These are phyloP conservation scores for Miichthys miiuy DNA, from an alignment of 2,797 vertebrate species.

Conservation along the genomic window DNA sequence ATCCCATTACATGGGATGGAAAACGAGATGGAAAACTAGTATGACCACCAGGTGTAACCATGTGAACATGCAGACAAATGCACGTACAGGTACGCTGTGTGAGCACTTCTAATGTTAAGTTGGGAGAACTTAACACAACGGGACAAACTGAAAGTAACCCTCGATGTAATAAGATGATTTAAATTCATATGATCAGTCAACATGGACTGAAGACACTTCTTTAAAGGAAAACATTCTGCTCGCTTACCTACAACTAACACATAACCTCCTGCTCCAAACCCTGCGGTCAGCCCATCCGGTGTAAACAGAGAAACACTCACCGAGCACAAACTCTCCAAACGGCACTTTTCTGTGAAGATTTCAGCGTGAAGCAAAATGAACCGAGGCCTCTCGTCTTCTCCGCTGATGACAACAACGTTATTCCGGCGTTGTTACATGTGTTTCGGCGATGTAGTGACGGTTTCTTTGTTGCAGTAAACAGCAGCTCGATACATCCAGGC, in stretches of 20 bases:
- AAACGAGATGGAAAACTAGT: neutral
- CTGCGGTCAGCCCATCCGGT: slow-evolving; percentile 35
- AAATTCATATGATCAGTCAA: neutral
- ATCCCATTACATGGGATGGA: neutral
- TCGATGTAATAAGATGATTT: neutral
- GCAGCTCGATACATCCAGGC: slow-evolving; percentile 48
- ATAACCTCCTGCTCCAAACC: slow-evolving; percentile 14
- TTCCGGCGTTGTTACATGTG: slow-evolving; percentile 43
- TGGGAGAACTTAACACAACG: slow-evolving; percentile 16
- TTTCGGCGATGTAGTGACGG: slow-evolving; percentile 20
- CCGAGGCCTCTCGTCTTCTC: neutral
- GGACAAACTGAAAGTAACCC: neutral
- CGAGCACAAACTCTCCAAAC: slow-evolving; percentile 51
- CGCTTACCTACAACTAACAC: slow-evolving; percentile 2
- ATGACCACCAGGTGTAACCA: neutral
- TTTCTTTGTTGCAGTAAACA: slow-evolving; percentile 77
- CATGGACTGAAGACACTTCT: slow-evolving; percentile 7
- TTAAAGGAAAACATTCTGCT: slow-evolving; percentile 2
- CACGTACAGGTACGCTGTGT: neutral
- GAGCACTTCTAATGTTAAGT: neutral
- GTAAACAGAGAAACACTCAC: slow-evolving; percentile 77
- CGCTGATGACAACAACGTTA: slow-evolving; percentile 21
- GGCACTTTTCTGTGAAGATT: slow-evolving; percentile 32
- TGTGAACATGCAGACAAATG: neutral
- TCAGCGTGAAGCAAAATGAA: neutral